Evolutionary conservation across 37 sponge, comb jelly and placozoan species (phyloP).

Genomic region (Crambe crambe): DNA sequence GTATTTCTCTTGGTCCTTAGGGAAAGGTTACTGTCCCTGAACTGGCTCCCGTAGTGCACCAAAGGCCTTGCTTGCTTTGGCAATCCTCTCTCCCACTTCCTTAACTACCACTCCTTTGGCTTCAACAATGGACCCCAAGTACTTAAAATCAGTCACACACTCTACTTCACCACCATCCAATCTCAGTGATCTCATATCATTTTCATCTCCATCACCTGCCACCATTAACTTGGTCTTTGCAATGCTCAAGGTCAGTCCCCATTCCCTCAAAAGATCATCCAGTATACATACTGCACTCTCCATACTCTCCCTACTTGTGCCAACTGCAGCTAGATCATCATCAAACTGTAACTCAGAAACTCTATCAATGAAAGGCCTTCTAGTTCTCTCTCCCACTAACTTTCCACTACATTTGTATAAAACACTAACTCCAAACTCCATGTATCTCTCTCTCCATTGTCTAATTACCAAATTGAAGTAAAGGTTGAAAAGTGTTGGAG

Average conservation of each 20-base stretch:
- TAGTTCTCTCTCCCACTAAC: too few relatives aligned
- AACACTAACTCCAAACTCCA: too few relatives aligned
- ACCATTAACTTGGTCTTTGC: conserved; percentile 37
- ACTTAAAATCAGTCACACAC: conserved; percentile 39
- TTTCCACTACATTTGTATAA: too few relatives aligned
- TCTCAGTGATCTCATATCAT: background rate
- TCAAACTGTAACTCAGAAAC: conserved; percentile 28
- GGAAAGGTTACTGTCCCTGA: conserved; percentile 8
- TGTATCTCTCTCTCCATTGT: too few relatives aligned
- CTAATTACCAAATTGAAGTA: conserved; percentile 31
- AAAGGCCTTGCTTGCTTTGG: conserved; percentile 38
- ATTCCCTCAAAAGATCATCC: too few relatives aligned
- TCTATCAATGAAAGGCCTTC: background rate
- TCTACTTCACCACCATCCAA: conserved; percentile 31
- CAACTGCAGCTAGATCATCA: too few relatives aligned
- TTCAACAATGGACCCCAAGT: conserved; percentile 40
- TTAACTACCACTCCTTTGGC: conserved; percentile 12
- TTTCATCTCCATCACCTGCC: conserved; percentile 14
- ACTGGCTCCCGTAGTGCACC: conserved; percentile 22
- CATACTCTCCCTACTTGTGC: conserved; percentile 21
- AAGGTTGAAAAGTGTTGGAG: conserved; percentile 44
- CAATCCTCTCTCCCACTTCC: conserved; percentile 32
- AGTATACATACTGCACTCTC: conserved; percentile 18
- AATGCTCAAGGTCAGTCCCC: conserved; percentile 44
- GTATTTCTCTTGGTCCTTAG: conserved; percentile 32